Conservation (phyloP, 2,113 vertebrate genomes). For the Poicephalus meyeri region DNA sequence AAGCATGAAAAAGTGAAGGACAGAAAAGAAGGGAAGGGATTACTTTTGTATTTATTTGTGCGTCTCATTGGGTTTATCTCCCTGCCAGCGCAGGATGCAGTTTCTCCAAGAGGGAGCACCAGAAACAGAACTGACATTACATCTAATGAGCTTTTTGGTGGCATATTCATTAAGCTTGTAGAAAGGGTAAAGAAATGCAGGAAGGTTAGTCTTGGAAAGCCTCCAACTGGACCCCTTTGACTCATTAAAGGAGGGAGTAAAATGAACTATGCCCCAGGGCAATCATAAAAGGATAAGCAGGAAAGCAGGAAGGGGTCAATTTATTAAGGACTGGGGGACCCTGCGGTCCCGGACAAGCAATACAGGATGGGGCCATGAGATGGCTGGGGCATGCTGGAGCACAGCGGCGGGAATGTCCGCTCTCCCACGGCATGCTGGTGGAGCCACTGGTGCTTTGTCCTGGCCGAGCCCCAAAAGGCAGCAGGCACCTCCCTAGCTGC, state of each 20-base stretch:
- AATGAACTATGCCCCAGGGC: constrained; percentile 41
- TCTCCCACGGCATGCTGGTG: background rate
- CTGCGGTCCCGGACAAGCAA: accelerated
- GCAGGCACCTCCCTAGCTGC: background rate
- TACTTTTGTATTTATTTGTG: background rate
- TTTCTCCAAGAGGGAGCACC: constrained; percentile 40
- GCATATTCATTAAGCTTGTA: constrained; percentile 51
- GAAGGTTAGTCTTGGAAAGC: constrained; percentile 51
- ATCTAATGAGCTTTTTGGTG: constrained; percentile 59
- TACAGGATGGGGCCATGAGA: background rate
- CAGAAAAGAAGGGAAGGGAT: background rate
- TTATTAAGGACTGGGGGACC: constrained; percentile 28
- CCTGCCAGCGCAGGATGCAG: background rate
- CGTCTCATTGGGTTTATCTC: background rate
- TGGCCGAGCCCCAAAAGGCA: background rate
- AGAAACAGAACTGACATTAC: constrained; percentile 55
- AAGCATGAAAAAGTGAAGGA: background rate
- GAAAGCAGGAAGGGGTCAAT: constrained; percentile 66
- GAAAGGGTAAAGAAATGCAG: constrained; percentile 34
- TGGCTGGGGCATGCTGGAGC: accelerated
- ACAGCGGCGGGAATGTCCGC: background rate
- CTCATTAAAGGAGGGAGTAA: constrained; percentile 61
- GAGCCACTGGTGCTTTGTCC: background rate
- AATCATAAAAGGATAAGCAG: constrained; percentile 46
- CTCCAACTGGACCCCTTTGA: constrained; percentile 58